Conservation (phyloP, 2,797 vertebrate species). For the Propithecus deckenii region DNA sequence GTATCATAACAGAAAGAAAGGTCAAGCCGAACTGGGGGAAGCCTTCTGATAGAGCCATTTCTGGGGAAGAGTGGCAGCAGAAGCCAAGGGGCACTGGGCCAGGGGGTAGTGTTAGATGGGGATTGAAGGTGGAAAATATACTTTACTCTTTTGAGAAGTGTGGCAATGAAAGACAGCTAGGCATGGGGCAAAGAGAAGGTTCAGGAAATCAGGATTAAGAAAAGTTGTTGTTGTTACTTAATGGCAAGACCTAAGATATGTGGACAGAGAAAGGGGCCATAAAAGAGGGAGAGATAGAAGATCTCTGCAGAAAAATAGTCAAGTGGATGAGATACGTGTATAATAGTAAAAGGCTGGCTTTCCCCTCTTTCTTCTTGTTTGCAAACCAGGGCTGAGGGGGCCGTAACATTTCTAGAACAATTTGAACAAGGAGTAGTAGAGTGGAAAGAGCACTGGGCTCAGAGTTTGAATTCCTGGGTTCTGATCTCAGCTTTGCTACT, state of each 20-base stretch:
- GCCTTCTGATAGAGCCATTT: background rate
- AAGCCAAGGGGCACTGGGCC: background rate
- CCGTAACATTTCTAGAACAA: background rate
- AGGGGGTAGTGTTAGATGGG: background rate
- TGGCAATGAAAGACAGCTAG: background rate
- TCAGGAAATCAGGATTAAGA: background rate
- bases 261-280: background rate
- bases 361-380: background rate
- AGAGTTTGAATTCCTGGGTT: conserved; percentile 10
- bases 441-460: background rate
- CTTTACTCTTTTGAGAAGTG: background rate
- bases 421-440: background rate
- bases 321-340: background rate
- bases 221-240: background rate
- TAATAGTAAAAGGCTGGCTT: background rate
- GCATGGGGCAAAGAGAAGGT: background rate
- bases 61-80: background rate
- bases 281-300: background rate
- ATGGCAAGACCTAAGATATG: background rate
- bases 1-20: background rate
- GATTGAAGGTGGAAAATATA: background rate
- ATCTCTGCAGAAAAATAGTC: background rate
- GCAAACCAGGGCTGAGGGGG: background rate
- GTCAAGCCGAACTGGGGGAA: background rate
- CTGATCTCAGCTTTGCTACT: conserved; percentile 3